Conservation (phyloP, 2,113 vertebrate species). For the Capreolus pygargus region DNA sequence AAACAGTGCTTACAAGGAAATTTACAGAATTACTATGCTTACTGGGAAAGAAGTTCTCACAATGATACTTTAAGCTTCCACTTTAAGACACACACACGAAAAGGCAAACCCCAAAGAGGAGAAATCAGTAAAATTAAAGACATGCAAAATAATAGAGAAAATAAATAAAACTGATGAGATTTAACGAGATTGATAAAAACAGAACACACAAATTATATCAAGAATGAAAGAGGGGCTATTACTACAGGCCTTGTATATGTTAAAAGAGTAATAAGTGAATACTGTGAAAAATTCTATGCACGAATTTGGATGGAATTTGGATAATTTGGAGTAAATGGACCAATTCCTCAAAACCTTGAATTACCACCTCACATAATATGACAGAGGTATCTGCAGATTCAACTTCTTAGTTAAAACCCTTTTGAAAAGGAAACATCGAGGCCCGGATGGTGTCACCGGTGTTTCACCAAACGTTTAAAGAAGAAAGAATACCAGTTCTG, state of each 20-base stretch:
- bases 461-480: not conserved
- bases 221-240: not conserved
- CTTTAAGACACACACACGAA: not conserved
- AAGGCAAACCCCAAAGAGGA: not conserved
- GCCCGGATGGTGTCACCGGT: not conserved
- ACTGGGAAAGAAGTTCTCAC: not conserved
- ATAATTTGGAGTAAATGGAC: not conserved
- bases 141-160: not conserved
- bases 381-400: not conserved
- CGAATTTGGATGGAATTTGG: not conserved
- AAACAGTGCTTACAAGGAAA: not conserved
- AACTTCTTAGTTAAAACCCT: not conserved
- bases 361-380: no score
- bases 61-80: not conserved
- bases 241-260: not conserved
- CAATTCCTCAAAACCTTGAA: not conserved
- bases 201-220: not conserved
- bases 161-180: not conserved
- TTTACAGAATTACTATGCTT: not conserved
- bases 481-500: not conserved
- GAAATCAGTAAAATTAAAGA: not conserved
- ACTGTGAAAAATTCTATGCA: not conserved
- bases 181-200: not conserved
- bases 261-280: not conserved
- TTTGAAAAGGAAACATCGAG: not conserved